Evolutionary conservation across 2,888 invertebrate genomes (phyloP).

Genomic region (Chirona hameri): DNA sequence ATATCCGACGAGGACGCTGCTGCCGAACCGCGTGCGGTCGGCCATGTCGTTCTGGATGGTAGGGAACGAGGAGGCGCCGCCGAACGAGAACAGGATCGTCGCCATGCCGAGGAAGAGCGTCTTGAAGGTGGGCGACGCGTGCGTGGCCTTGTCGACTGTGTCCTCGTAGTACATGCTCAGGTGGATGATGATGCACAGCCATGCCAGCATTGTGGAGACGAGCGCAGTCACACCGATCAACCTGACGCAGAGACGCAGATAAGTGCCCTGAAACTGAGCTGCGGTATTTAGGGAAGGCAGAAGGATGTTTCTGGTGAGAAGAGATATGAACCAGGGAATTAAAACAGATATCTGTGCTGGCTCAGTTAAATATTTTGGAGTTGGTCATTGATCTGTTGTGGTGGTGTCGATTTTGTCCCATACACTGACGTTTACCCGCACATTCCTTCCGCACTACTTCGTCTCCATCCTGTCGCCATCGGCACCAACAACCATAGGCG

Average conservation of each 20-base stretch:
- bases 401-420: too few species aligned
- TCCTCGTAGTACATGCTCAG: neutral
- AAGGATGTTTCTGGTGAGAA: too few species aligned
- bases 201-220: neutral
- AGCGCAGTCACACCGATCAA: conserved; percentile 1
- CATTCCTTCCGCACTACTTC: too few species aligned
- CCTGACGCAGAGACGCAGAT: neutral
- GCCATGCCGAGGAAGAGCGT: conserved; percentile 68
- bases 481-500: too few species aligned
- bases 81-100: conserved; percentile 66
- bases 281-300: too few species aligned
- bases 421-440: too few species aligned
- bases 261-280: too few species aligned
- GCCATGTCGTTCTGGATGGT: conserved; percentile 75
- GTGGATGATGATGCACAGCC: conserved; percentile 9
- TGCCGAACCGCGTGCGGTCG: conserved; percentile 61
- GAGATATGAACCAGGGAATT: too few species aligned
- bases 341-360: too few species aligned
- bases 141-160: conserved; percentile 45
- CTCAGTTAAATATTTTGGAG: too few species aligned
- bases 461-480: too few species aligned
- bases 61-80: conserved; percentile 70
- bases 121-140: conserved; percentile 56
- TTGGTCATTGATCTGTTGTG: too few species aligned
- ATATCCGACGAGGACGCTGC: conserved; percentile 60